A percentile compares a stretch with the other conserved stretches of the same genome.
Conservation (phyloP, 2,113 vertebrate genomes). For the Phylloscopus trochiloides region DNA sequence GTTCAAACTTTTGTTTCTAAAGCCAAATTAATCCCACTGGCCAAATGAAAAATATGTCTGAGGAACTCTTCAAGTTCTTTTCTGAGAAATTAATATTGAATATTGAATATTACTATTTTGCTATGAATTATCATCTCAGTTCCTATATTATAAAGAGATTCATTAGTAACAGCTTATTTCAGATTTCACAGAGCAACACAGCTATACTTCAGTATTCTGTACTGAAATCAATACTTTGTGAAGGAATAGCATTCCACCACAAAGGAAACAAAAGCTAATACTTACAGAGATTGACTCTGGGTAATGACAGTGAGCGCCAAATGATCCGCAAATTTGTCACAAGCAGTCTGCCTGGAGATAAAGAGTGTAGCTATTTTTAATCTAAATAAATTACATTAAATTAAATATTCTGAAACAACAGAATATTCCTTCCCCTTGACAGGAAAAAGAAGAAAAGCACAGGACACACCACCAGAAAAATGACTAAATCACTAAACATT, state of each 20-base stretch:
- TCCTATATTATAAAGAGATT: neutral
- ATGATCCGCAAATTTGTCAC: conserved; percentile 96
- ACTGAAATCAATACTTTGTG: neutral
- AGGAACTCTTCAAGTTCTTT: neutral
- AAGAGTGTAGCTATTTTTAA: neutral
- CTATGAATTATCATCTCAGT: neutral
- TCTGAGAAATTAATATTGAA: neutral
- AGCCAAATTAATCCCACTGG: neutral
- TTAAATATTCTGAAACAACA: neutral
- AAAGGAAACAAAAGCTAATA: conserved; percentile 19
- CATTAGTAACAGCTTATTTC: neutral
- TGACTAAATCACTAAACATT: neutral
- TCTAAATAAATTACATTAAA: neutral
- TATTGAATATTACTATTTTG: neutral
- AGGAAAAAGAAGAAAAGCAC: neutral
- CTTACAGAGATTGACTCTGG: conserved; percentile 92
- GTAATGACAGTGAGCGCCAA: conserved; percentile 92
- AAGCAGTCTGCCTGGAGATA: conserved; percentile 81
- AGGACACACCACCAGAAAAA: neutral
- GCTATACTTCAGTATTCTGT: neutral
- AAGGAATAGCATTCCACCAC: neutral
- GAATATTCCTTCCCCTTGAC: neutral
- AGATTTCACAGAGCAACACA: neutral
- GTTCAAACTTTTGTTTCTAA: neutral
- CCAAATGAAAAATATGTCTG: neutral